Evolutionary conservation across 2,113 vertebrate species (phyloP).

Genomic region (Centrocercus urophasianus): DNA sequence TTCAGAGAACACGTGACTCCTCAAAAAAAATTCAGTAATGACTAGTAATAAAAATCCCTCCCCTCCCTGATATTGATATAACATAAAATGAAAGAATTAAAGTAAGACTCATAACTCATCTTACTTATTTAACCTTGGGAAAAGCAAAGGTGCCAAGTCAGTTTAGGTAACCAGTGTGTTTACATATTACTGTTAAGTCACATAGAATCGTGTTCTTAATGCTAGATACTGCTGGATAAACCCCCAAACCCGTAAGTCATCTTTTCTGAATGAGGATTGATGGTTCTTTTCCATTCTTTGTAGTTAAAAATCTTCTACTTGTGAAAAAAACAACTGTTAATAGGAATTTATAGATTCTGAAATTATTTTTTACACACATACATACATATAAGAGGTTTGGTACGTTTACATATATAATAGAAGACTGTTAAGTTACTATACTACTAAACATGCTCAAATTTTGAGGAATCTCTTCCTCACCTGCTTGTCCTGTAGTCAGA

Average conservation of each 20-base stretch:
- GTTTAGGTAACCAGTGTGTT: neutral
- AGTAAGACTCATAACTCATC: constrained; percentile 33
- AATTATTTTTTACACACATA: neutral
- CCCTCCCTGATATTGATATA: neutral
- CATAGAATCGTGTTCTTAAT: neutral
- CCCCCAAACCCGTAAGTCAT: neutral
- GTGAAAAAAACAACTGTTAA: neutral
- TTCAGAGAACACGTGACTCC: neutral
- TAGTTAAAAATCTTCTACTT: neutral
- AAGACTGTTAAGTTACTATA: neutral
- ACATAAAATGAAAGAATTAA: constrained; percentile 9
- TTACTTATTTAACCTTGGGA: neutral
- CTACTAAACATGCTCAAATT: neutral
- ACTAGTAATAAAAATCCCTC: neutral
- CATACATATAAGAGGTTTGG: neutral
- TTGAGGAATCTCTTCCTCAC: neutral
- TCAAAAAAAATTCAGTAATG: neutral
- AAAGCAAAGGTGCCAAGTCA: neutral
- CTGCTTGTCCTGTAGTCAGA: neutral
- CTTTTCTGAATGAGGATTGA: neutral
- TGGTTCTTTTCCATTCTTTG: fast-evolving
- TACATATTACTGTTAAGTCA: neutral
- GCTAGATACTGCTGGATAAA: neutral
- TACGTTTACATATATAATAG: neutral
- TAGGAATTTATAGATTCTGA: neutral